Percentiles rank a stretch among this genome's conserved stretches.
Evolutionary conservation across 2,797 vertebrate species (phyloP).

Genomic region (Characodon lateralis): DNA sequence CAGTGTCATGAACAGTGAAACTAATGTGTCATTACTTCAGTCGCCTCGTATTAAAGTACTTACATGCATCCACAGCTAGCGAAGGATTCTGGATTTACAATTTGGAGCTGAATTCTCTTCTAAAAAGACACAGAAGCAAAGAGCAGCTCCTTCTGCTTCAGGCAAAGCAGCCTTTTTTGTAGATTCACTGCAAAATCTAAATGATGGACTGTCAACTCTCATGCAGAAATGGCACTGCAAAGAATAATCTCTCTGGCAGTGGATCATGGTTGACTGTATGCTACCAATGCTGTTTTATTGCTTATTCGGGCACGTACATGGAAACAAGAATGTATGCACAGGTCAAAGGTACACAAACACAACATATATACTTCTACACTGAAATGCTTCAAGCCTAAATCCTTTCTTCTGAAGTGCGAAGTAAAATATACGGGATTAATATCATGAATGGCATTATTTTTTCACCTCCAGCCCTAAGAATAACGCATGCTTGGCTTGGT

Average conservation of each 20-base stretch:
- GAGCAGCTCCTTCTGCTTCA: constrained; percentile 79
- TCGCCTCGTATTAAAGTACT: constrained; percentile 64
- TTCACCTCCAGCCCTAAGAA: constrained; percentile 72
- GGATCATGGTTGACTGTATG: constrained; percentile 81
- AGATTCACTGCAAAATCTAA: constrained; percentile 84
- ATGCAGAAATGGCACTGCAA: constrained; percentile 80
- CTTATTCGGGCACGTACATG: constrained; percentile 68
- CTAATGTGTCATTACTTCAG: constrained; percentile 50
- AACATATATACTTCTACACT: constrained; percentile 30
- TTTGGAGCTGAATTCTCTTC: constrained; percentile 75
- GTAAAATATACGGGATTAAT: constrained; percentile 76
- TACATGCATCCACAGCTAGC: constrained; percentile 53
- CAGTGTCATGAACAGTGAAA: constrained; percentile 40
- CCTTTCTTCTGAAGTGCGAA: constrained; percentile 57
- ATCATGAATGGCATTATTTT: constrained; percentile 67
- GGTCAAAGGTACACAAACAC: constrained; percentile 28
- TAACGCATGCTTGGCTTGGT: constrained; percentile 69
- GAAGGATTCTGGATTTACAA: constrained; percentile 72
- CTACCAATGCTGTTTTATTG: constrained; percentile 78
- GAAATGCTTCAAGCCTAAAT: constrained; percentile 61
- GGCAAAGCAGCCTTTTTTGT: constrained; percentile 81
- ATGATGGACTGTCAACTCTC: constrained; percentile 86
- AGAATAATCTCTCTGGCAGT: constrained; percentile 85
- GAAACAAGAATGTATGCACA: constrained; percentile 50
- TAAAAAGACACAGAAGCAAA: constrained; percentile 79